Evolutionary conservation across 2,113 vertebrate genomes (phyloP), one percentile per base, ranked within the genome.

Genomic region (Neofelis nebulosa): DNA sequence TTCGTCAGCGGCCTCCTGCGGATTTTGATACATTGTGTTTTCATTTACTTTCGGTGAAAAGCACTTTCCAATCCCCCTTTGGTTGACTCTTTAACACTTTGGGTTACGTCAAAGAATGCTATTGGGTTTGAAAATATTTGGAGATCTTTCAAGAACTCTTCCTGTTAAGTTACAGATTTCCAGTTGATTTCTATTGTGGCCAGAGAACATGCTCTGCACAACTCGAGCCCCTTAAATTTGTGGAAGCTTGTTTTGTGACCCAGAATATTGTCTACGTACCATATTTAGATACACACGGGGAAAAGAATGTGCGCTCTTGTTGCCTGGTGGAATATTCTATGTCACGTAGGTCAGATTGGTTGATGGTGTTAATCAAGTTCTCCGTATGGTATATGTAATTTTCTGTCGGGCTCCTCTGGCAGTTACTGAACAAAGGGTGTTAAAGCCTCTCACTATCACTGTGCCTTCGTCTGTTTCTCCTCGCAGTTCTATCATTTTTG

Each of bases 41-140:
- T 93, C 78, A n/a, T 93, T 95, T 79, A 48, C 63, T 93, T 87
- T 63, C 36, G 2, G 14, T 33, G n/a, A 96, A 94, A 96, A 88
- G 69, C n/a, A 86, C 69, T 83, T 95, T n/a, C 88, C 55, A 63
- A n/a, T 91, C 94, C 81, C 80, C 29, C 14, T 73, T 94, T 73
- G 65, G 87, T 89, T 84, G 93, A 81, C 80, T 96, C 57, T n/a
- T 52, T 78, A 81, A 82, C n/a, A 90, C 50, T 31, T 36, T 45
- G 66, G 27, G 57, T 91, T 91, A 74, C 81, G 94, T 83, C 78
- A 41, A 97, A 86, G 82, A 78, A 57, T 78, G 69, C 78, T 94
- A 27, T 80, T 97, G 65, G 4, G 25, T 94, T 91, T 94, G 61
- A 45, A 95, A 96, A 91, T 79, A 96, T 61, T 84, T 95, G 94